Evolutionary conservation across 2,797 vertebrate genomes (phyloP), one percentile per base, ranked within the genome.

Genomic region (Perodicticus potto): DNA sequence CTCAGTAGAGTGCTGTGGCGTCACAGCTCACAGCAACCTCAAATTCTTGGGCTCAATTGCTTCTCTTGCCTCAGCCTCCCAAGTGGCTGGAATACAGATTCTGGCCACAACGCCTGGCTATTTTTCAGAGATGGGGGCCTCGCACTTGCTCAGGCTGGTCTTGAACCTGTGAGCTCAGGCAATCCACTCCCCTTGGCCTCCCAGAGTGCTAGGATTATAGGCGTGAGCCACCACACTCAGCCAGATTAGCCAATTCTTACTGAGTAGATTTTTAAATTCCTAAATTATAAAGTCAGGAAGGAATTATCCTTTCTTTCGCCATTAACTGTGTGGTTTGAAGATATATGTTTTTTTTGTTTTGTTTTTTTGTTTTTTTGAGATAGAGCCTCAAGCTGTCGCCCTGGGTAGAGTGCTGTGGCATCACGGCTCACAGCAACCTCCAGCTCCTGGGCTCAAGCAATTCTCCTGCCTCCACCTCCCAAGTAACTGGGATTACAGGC

Each of bases 221-320:
- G 43, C 7, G 0, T 49, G 4, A 74, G 43, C 27, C 16, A 29
- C 16, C 0, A 4, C 7, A 17, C 8, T 8, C 4, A 9, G 27
- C 27, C 27, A 45, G 45, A 45, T 45, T 45, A 45, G 27, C 72
- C 40, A 29, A 74, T 74, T 74, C 25, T 74, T 92, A 84, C 17
- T 8, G 53, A 14, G 53, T 59, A 45, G 45, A 43, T 80, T 74
- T 74, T 87, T 72, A 65, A 29, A 78, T 88, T 78, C 78, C 20
- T 19, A 76, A 45, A 85, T 86, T 69, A 81, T 32, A 74, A 34
- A 69, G 49, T 81, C 92, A 74, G 74, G 40, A 20, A 55, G 40
- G 32, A 85, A 11, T 86, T 81, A 86, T 20, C 34, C 40, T 82
- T 85, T 25, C 29, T 72, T 94, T 82, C 76, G 74, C 81, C 37